A percentile compares a stretch with the other conserved stretches of the same genome.
These are phyloP conservation scores for Ameiurus melas DNA, from an alignment of 2,113 vertebrate genomes.

Conservation along the genomic window DNA sequence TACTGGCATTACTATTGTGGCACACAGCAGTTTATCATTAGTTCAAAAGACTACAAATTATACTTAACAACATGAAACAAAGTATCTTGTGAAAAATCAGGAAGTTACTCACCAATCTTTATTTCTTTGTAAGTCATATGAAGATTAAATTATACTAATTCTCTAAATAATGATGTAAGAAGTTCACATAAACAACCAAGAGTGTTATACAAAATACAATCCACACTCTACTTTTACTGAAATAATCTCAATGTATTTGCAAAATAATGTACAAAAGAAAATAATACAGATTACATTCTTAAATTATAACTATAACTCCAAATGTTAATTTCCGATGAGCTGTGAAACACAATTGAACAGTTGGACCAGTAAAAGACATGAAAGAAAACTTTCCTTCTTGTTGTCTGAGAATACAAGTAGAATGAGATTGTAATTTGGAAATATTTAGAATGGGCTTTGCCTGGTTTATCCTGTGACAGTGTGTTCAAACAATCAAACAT, in stretches of 20 bases:
- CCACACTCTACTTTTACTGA: not conserved
- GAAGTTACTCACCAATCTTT: not conserved
- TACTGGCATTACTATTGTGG: not conserved
- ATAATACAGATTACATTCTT: not conserved
- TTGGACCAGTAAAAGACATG: not conserved
- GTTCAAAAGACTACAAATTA: not conserved
- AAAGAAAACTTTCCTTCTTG: not conserved
- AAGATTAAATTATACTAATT: not conserved
- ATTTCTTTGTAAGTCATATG: not conserved
- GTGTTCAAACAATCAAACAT: not conserved
- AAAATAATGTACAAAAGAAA: not conserved
- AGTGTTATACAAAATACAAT: not conserved
- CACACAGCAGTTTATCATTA: not conserved
- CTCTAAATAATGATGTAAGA: not conserved
- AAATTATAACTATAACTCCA: not conserved
- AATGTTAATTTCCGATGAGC: not conserved
- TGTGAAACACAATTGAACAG: not conserved
- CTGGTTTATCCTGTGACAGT: slow-evolving; percentile 22
- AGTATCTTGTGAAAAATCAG: not conserved
- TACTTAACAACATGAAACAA: not conserved
- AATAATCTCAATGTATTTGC: not conserved
- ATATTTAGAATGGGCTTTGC: slow-evolving; percentile 54
- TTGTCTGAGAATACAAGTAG: slow-evolving; percentile 18
- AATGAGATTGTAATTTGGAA: slow-evolving; percentile 63
- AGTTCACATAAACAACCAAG: not conserved